Conservation (phyloP, 2,113 vertebrate genomes). For the Sylvicapra grimmia region DNA sequence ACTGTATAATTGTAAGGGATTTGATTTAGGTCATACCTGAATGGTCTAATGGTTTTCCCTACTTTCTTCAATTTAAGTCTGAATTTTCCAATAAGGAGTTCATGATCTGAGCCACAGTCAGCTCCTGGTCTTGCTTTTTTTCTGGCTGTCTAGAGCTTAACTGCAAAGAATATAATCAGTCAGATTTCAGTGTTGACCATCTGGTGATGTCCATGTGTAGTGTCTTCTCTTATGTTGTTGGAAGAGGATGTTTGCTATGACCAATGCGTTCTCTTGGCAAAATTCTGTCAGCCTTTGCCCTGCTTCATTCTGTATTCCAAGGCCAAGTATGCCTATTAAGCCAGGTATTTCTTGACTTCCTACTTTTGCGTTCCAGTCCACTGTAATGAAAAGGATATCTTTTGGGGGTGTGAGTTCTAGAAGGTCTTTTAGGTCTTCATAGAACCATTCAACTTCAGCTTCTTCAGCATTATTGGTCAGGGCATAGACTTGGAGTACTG, state of each 20-base stretch:
- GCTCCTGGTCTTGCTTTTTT: background rate
- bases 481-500: background rate
- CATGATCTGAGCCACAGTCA: background rate
- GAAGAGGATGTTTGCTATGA: background rate
- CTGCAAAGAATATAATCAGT: background rate
- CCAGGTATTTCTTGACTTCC: background rate
- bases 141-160: background rate
- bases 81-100: background rate
- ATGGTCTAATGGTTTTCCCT: background rate
- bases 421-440: background rate
- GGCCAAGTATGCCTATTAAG: background rate
- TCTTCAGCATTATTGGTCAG: background rate
- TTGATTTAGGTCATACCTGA: background rate
- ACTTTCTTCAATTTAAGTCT: background rate
- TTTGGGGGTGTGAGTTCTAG: background rate
- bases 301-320: background rate
- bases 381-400: background rate
- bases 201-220: background rate
- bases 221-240: background rate
- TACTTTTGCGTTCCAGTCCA: background rate
- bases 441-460: background rate
- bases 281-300: background rate
- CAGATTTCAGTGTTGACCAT: background rate
- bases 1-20: background rate
- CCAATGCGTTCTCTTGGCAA: background rate